Evolutionary conservation across 1,140 invertebrate species (phyloP).

Genomic region (Lanistes nyassanus): DNA sequence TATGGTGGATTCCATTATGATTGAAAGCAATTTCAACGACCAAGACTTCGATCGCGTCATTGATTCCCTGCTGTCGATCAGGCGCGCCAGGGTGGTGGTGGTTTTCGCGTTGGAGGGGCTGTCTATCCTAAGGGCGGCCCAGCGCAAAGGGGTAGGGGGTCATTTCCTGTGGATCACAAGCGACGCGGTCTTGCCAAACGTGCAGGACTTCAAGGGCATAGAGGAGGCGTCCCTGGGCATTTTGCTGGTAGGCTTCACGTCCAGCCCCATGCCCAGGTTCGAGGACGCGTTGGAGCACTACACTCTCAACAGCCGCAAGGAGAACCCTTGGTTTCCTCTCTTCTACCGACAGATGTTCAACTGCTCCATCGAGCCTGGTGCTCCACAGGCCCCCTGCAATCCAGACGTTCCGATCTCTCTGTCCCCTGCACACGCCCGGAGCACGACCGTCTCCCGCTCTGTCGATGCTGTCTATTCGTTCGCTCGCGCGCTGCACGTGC

Average conservation of each 20-base stretch:
- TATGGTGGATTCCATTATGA: constrained; percentile 73
- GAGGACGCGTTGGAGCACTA: constrained; percentile 42
- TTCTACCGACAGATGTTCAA: constrained; percentile 14
- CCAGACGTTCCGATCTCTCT: background rate
- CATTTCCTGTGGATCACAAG: constrained; percentile 78
- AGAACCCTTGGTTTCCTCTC: constrained; percentile 40
- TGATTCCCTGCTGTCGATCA: constrained; percentile 9
- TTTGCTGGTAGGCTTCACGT: constrained; percentile 75
- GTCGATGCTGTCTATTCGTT: constrained; percentile 86
- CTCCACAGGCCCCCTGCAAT: background rate
- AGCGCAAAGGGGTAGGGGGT: constrained; percentile 54
- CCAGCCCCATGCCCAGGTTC: constrained; percentile 34
- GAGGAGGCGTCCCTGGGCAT: constrained; percentile 79
- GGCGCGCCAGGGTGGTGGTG: constrained; percentile 71
- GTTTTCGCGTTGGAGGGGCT: constrained; percentile 76
- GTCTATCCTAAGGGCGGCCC: constrained; percentile 65
- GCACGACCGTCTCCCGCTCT: constrained; percentile 85
- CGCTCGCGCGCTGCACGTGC: constrained; percentile 76
- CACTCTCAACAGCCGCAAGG: background rate
- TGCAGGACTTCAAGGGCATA: constrained; percentile 74
- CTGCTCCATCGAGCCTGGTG: background rate
- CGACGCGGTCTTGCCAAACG: constrained; percentile 80
- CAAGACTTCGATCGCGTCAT: constrained; percentile 30
- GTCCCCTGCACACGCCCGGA: constrained; percentile 71
- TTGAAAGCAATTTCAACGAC: constrained; percentile 66